Conservation (phyloP, 2,113 vertebrate genomes). For the Charadrius vociferus region DNA sequence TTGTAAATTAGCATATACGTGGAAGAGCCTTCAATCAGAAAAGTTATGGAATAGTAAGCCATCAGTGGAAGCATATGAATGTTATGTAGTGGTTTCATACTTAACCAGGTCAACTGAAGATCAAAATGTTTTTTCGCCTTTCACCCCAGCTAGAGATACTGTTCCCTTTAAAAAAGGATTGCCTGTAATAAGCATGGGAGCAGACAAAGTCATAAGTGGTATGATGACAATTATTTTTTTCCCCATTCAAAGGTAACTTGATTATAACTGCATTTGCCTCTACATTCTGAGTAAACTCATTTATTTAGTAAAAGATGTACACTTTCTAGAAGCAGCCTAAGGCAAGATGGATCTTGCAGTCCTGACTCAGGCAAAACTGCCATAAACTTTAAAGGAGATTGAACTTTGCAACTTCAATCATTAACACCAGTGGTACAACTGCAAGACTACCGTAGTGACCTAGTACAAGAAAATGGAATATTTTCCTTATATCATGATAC, state of each 20-base stretch:
- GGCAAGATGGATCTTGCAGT: not conserved
- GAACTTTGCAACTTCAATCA: not conserved
- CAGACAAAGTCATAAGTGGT: not conserved
- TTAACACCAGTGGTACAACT: not conserved
- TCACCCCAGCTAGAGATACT: not conserved
- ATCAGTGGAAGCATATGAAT: not conserved
- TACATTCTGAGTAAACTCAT: not conserved
- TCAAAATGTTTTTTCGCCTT: not conserved
- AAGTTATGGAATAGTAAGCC: not conserved
- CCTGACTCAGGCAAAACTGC: not conserved
- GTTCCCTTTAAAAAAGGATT: not conserved
- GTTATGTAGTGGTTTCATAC: not conserved
- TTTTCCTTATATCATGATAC: not conserved
- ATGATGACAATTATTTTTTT: not conserved
- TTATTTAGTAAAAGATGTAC: not conserved
- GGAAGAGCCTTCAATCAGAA: not conserved
- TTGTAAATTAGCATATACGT: fast-evolving
- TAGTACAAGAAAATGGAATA: not conserved
- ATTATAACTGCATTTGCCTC: not conserved
- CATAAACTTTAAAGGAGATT: not conserved
- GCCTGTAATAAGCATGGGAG: not conserved
- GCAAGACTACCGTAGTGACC: fast-evolving
- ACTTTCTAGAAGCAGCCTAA: not conserved
- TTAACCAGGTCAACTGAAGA: not conserved
- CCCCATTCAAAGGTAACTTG: not conserved